Conservation (phyloP, 2,113 vertebrate genomes). For the Alces alces region DNA sequence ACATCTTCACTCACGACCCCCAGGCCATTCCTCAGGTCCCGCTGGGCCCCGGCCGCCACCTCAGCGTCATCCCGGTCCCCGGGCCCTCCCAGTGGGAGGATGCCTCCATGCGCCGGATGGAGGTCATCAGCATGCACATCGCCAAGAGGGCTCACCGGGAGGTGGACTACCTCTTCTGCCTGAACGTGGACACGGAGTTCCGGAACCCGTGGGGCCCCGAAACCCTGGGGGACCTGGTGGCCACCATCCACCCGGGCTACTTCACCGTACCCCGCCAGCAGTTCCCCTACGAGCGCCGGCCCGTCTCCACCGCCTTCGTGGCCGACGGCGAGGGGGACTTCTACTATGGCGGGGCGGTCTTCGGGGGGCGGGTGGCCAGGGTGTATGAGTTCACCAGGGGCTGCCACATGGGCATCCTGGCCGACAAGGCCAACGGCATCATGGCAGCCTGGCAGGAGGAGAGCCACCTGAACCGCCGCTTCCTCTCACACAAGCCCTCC, state of each 20-base stretch:
- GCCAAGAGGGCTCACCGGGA: neutral
- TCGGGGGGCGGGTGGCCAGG: constrained; percentile 74
- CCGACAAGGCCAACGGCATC: constrained; percentile 76
- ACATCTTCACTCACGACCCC: constrained; percentile 81
- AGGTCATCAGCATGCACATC: constrained; percentile 76
- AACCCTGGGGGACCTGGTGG: constrained; percentile 77
- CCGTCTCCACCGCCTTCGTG: constrained; percentile 73
- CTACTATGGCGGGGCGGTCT: constrained; percentile 81
- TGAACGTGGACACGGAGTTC: constrained; percentile 80
- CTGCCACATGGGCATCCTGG: constrained; percentile 78
- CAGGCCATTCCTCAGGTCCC: constrained; percentile 18
- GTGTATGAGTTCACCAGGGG: constrained; percentile 74
- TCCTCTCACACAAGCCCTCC: constrained; percentile 81
- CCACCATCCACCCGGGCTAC: constrained; percentile 81
- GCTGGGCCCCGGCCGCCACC: constrained; percentile 14
- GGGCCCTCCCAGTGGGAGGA: constrained; percentile 80
- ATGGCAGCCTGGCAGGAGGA: constrained; percentile 85
- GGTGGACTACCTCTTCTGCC: constrained; percentile 81
- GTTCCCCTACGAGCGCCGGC: constrained; percentile 81
- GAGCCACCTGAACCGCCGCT: constrained; percentile 83
- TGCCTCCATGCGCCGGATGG: constrained; percentile 80
- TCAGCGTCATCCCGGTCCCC: neutral
- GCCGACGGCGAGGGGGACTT: constrained; percentile 80
- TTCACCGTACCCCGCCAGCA: constrained; percentile 42
- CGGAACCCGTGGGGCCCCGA: constrained; percentile 77